phyloP scores from a whole-genome alignment of 1,140 invertebrate species.

The Leptopilina clavipes region DNA sequence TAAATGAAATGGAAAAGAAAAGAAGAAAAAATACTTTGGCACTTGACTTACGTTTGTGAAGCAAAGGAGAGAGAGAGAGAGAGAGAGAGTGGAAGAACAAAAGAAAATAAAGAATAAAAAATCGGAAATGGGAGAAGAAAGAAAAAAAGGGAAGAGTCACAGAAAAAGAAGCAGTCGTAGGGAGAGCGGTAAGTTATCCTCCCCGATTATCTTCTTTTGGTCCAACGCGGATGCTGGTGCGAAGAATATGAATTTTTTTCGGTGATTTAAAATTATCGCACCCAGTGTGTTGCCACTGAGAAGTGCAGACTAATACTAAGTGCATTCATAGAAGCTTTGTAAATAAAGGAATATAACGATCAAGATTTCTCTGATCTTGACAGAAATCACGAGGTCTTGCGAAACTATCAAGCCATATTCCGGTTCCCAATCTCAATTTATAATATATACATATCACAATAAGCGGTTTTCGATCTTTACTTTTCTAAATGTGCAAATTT shows the following conservation, averaged over 20 bases:
- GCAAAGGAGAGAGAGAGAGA: not conserved
- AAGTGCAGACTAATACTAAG: slow-evolving; percentile 1
- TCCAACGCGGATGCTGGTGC: not conserved
- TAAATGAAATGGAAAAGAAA: no score
- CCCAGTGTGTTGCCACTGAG: not conserved
- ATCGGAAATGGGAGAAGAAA: not conserved
- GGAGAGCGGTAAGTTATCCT: not conserved
- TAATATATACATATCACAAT: no score
- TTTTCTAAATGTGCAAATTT: no score
- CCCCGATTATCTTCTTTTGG: not conserved
- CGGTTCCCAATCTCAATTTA: not conserved
- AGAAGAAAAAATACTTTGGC: not conserved
- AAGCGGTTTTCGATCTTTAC: not conserved
- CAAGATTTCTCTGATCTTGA: slow-evolving; percentile 33
- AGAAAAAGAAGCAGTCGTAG: not conserved
- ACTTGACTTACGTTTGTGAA: not conserved
- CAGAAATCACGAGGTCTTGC: slow-evolving; percentile 30
- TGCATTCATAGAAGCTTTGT: slow-evolving; percentile 29
- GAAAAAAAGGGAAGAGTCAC: not conserved
- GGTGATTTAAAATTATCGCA: not conserved
- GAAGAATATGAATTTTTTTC: not conserved
- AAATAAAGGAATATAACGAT: slow-evolving; percentile 29
- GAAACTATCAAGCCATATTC: not conserved
- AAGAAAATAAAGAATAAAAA: no score
- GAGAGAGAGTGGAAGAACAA: not conserved